Base-by-base conservation (phyloP, 2,797 vertebrate genomes). In the Urocyon cinereoargenteus region DNA sequence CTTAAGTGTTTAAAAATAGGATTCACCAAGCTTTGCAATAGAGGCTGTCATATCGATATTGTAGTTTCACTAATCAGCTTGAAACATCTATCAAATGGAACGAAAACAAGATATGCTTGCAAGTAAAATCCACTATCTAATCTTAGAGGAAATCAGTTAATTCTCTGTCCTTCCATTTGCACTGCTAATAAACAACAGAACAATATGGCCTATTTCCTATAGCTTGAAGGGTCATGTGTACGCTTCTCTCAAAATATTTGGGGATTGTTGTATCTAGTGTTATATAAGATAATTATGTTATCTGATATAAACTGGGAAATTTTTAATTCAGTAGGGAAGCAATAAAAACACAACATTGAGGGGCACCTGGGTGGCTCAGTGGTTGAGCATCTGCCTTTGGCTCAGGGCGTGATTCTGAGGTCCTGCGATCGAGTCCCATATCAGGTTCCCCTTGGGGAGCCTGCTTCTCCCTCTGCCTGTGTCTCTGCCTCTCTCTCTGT, bases 11-110 rank as follows among this genome's bases (percentile, higher is more conserved):
- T 82, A 79, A 55, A n/a, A 87, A 90, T 36, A 73, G 7, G 14
- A 62, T 75, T 96, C 68, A 18, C 22, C 36, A 97, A 85, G n/a
- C 6, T 97, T 13, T 97, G 31, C 92, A 79, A 91, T 49, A 96
- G 34, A 77, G 85, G 24, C 16, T 49, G 1, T 34, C 97, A 92
- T 86, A 85, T 36, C 81, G 11, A 36, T 87, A 77, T 6, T 90
- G 22, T 15, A 95, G 19, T 95, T 94, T 88, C 51, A 51, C 82
- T 96, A 83, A 92, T 97, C 55, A 91, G 51, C 91, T 92, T 62
- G 97, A 51, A 98, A 94, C 4, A 49, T 97, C 45, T 91, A 59
- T 86, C 83, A 93, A 62, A 97, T 68, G 62, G 16, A 97, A 97
- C 55, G 2, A 96, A 79, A 98, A 98, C 61, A 95, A 91, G 36